Evolutionary conservation across 1,140 invertebrate species (phyloP).

Genomic region (Melitaea cinxia): DNA sequence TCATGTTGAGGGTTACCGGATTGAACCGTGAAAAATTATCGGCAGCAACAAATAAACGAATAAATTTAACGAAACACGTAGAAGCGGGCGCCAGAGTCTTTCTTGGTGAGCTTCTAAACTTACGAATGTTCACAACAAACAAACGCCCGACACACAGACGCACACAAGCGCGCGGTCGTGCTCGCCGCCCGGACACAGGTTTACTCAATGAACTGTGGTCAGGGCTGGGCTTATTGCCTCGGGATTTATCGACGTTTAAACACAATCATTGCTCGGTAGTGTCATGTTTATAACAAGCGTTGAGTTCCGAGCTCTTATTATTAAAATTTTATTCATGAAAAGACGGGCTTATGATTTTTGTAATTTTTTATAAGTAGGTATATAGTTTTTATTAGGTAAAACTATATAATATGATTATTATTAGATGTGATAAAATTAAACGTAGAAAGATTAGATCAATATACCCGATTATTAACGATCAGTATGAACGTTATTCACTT

Average conservation of each 20-base stretch:
- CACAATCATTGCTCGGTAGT: constrained; percentile 36
- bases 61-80: constrained; percentile 53
- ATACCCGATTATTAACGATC: constrained; percentile 49
- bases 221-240: constrained; percentile 51
- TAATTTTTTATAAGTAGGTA: neutral
- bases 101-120: constrained; percentile 56
- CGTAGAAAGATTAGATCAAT: constrained; percentile 49
- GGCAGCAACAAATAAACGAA: constrained; percentile 55
- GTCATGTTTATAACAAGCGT: constrained; percentile 31
- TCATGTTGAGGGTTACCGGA: neutral
- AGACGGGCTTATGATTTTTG: neutral
- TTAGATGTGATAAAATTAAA: constrained; percentile 67
- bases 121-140: constrained; percentile 58
- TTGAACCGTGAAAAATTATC: constrained; percentile 10
- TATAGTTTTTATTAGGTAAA: neutral
- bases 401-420: constrained; percentile 42
- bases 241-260: constrained; percentile 45
- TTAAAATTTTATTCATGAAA: constrained; percentile 5
- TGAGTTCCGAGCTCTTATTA: constrained; percentile 17
- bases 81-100: constrained; percentile 39
- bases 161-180: constrained; percentile 42
- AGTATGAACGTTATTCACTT: constrained; percentile 50
- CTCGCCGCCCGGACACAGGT: constrained; percentile 56
- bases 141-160: constrained; percentile 52
- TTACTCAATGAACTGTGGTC: constrained; percentile 71